Evolutionary conservation across 2,888 invertebrate species (phyloP).

Genomic region (Nemapogon koenigi): DNA sequence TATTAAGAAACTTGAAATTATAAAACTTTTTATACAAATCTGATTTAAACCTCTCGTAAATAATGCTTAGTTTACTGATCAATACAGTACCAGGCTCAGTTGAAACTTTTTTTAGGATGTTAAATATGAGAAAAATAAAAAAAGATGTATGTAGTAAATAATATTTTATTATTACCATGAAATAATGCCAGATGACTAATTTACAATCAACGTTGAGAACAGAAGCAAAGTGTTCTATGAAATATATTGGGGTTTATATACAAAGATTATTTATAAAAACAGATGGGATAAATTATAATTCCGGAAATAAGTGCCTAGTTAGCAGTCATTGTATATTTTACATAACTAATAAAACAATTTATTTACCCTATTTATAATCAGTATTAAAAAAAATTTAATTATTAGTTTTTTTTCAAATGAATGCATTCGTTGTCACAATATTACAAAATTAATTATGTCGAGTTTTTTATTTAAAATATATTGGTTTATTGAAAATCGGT

Average conservation of each 20-base stretch:
- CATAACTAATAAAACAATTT: background rate
- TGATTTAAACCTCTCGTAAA: no score
- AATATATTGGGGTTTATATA: no score
- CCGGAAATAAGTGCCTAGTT: background rate
- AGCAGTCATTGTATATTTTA: background rate
- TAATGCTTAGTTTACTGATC: no score
- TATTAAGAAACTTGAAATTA: no score
- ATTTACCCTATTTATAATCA: background rate
- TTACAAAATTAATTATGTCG: background rate
- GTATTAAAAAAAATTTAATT: background rate
- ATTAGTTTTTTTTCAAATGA: background rate
- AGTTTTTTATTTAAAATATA: background rate
- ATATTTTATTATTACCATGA: constrained; percentile 6
- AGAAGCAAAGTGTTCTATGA: background rate
- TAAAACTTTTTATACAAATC: no score
- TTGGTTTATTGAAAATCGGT: no score
- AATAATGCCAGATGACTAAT: constrained; percentile 2
- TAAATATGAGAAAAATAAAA: constrained; percentile 4
- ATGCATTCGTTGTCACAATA: background rate
- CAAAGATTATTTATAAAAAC: background rate
- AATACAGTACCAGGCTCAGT: no score
- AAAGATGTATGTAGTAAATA: constrained; percentile 2
- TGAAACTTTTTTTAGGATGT: no score
- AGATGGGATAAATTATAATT: background rate
- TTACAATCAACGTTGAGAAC: constrained; percentile 2